Percentiles rank a stretch among this genome's conserved stretches.
Conservation (phyloP, 2,113 vertebrate genomes). For the Oreochromis spilurus region DNA sequence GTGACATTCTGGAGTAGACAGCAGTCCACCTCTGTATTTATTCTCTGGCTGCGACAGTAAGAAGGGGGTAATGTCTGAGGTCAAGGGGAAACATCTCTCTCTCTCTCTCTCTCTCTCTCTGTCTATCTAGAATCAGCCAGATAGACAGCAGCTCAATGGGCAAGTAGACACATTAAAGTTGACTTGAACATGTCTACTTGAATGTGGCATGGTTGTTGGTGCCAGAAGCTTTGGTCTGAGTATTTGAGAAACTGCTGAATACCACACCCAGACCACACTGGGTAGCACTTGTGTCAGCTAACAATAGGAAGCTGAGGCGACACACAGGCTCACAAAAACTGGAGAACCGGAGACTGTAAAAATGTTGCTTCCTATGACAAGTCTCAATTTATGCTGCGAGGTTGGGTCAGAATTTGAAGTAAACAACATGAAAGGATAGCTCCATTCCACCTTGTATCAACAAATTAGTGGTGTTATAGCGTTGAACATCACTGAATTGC, state of each 20-base stretch:
- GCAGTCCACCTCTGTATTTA: slow-evolving; percentile 37
- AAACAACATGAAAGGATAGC: not conserved
- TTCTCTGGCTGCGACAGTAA: slow-evolving; percentile 39
- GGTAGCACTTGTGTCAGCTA: not conserved
- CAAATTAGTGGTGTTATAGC: not conserved
- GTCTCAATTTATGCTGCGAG: not conserved
- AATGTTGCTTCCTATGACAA: not conserved
- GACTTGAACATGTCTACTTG: not conserved
- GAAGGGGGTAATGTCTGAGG: not conserved
- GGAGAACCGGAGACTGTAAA: not conserved
- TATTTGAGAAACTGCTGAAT: not conserved
- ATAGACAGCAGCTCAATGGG: not conserved
- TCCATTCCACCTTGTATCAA: not conserved
- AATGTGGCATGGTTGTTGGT: not conserved
- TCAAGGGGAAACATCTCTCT: not conserved
- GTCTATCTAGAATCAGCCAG: not conserved
- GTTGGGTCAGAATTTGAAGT: not conserved
- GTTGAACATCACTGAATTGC: not conserved
- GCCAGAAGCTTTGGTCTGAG: not conserved
- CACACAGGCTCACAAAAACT: not conserved
- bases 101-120: not conserved
- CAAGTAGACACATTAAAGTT: not conserved
- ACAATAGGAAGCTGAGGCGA: not conserved
- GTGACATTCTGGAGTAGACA: slow-evolving; percentile 55
- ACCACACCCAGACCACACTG: not conserved